Conservation (phyloP, 2,888 invertebrate genomes). For the Drosophila differens region DNA sequence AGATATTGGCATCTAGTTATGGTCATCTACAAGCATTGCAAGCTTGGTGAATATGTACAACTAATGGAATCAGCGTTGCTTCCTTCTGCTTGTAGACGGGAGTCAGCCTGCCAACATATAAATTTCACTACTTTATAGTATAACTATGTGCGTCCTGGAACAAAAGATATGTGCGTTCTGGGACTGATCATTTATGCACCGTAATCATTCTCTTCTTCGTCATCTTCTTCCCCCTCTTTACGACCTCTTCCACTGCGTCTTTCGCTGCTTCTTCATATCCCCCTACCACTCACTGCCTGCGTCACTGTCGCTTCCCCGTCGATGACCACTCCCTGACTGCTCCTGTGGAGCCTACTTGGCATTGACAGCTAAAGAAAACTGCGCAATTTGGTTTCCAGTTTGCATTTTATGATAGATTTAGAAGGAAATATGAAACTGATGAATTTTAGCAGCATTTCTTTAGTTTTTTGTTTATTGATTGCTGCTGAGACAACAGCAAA, state of each 20-base stretch:
- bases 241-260: background rate
- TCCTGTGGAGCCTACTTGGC: background rate
- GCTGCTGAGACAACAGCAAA: background rate
- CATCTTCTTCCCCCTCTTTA: background rate
- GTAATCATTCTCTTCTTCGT: background rate
- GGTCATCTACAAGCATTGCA: background rate
- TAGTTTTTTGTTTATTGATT: background rate
- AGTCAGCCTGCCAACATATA: background rate
- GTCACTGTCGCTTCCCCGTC: background rate
- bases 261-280: background rate
- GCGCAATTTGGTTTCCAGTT: background rate
- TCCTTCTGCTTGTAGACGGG: background rate
- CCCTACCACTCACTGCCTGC: too few relatives aligned
- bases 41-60: background rate
- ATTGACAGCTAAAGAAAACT: background rate
- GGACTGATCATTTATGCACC: background rate
- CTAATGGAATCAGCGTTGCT: background rate
- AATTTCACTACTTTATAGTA: background rate
- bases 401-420: background rate
- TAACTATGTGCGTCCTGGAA: background rate
- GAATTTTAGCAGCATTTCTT: background rate
- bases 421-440: too few relatives aligned
- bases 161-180: background rate
- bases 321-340: background rate
- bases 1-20: background rate